Conservation (phyloP, 2,888 invertebrate species). For the Trachelus troglodyta region DNA sequence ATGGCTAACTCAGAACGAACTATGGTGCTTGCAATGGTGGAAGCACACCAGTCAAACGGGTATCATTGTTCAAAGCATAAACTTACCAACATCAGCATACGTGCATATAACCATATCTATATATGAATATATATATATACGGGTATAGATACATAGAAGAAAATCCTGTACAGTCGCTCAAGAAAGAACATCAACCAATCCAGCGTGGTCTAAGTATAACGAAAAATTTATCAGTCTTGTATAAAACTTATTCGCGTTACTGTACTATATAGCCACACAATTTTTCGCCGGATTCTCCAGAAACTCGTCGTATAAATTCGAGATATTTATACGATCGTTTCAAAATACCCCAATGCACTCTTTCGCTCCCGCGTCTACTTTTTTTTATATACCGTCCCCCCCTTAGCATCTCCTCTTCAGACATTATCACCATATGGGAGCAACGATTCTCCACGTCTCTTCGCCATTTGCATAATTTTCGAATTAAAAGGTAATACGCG, state of each 20-base stretch:
- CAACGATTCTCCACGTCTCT: too few relatives aligned
- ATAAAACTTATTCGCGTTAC: conserved; percentile 16
- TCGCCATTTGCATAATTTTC: conserved; percentile 26
- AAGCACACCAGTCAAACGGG: conserved; percentile 58
- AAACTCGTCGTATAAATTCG: conserved; percentile 15
- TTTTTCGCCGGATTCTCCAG: conserved; percentile 1
- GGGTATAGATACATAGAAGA: too few relatives aligned
- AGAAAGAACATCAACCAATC: conserved; percentile 16
- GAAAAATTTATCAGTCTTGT: neutral
- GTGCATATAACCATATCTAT: conserved; percentile 12
- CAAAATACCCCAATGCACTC: too few relatives aligned
- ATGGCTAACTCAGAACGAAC: conserved; percentile 3
- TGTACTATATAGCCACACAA: neutral
- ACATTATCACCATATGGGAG: too few relatives aligned
- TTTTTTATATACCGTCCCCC: too few relatives aligned
- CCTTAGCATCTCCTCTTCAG: too few relatives aligned
- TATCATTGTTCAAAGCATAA: conserved; percentile 53
- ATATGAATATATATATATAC: neutral
- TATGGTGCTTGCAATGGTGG: conserved; percentile 36
- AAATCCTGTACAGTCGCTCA: conserved; percentile 20
- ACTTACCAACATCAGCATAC: conserved; percentile 22
- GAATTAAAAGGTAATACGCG: conserved; percentile 22
- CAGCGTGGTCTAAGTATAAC: neutral
- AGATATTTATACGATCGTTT: conserved; percentile 4
- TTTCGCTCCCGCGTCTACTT: too few relatives aligned